Conservation (phyloP, 2,797 vertebrate species). For the Pristis pectinata region DNA sequence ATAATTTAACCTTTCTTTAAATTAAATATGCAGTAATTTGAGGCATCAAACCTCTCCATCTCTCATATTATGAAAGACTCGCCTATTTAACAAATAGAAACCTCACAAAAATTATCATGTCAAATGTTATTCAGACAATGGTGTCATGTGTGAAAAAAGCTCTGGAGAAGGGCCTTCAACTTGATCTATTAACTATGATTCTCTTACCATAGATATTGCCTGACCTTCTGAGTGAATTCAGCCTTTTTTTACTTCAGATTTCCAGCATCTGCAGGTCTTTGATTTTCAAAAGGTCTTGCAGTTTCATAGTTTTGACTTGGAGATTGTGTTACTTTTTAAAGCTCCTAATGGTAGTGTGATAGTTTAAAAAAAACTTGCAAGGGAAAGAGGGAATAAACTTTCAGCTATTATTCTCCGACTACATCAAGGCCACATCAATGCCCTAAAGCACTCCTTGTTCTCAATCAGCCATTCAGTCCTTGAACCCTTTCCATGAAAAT, state of each 20-base stretch:
- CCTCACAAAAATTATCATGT: background rate
- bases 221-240: too few relatives aligned
- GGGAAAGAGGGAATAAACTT: background rate
- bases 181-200: too few relatives aligned
- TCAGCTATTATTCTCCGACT: background rate
- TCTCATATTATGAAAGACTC: background rate
- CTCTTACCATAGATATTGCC: too few relatives aligned
- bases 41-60: background rate
- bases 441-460: background rate
- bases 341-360: background rate
- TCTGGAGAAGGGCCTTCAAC: too few relatives aligned
- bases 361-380: background rate
- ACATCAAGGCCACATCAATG: background rate
- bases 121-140: background rate
- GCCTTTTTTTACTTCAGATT: too few relatives aligned
- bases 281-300: background rate
- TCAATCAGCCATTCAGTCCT: constrained; percentile 6
- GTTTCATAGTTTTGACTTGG: background rate
- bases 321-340: background rate
- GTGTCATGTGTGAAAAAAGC: background rate
- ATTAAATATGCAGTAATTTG: background rate
- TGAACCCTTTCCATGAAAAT: background rate
- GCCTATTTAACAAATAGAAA: background rate
- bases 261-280: too few relatives aligned
- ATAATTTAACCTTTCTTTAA: constrained; percentile 4